These are phyloP conservation scores for Triops longicaudatus DNA, from an alignment of 1,140 invertebrate genomes.

Conservation along the genomic window DNA sequence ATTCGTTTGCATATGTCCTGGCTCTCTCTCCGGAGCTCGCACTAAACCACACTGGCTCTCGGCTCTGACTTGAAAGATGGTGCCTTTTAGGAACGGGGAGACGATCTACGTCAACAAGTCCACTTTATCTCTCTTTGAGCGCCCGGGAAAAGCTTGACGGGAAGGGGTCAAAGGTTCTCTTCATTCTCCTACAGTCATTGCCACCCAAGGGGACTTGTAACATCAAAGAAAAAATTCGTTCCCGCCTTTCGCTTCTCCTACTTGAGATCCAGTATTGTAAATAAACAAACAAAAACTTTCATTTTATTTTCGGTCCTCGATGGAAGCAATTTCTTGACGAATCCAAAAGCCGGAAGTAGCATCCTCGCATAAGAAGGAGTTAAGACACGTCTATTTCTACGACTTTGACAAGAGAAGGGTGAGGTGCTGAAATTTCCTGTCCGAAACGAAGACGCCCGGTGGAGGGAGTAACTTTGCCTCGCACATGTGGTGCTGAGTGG, in stretches of 20 bases:
- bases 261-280: background rate
- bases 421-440: background rate
- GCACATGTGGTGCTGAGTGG: slow-evolving; percentile 10
- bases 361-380: background rate
- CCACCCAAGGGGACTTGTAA: background rate
- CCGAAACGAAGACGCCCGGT: background rate
- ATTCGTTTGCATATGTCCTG: background rate
- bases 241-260: background rate
- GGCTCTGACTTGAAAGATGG: background rate
- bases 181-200: background rate
- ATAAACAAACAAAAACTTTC: background rate
- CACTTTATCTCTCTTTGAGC: slow-evolving; percentile 15
- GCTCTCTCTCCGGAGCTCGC: background rate
- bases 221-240: background rate
- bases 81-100: slow-evolving; percentile 3
- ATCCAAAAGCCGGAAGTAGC: background rate
- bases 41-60: background rate
- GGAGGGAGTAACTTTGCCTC: background rate
- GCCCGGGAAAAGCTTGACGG: background rate
- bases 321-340: background rate
- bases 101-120: slow-evolving; percentile 14
- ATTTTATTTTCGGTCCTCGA: background rate
- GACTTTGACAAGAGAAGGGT: background rate
- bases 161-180: slow-evolving; percentile 13
- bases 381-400: background rate